A percentile compares a stretch with the other conserved stretches of the same genome.
phyloP scores from a whole-genome alignment of 2,113 vertebrate species.

The Chamaea fasciata region DNA sequence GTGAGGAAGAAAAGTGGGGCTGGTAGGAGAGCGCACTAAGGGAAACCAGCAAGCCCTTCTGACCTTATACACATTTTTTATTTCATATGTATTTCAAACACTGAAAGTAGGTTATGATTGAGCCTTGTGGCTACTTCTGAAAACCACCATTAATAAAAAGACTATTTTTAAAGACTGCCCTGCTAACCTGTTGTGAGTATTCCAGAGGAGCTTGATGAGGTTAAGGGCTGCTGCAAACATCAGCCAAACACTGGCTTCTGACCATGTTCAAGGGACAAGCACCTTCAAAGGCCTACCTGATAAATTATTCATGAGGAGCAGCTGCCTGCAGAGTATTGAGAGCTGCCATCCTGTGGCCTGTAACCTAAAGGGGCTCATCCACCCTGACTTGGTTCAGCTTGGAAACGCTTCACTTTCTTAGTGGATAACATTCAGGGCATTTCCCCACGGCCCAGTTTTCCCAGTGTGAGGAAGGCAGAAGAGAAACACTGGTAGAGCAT shows the following conservation, averaged over 20 bases:
- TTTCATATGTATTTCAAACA: not conserved
- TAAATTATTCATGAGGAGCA: not conserved
- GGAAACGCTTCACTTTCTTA: not conserved
- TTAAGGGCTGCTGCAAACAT: not conserved
- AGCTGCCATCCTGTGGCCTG: not conserved
- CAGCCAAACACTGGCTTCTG: not conserved
- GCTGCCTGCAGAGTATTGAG: not conserved
- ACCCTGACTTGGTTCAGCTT: fast-evolving
- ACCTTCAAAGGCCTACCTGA: not conserved
- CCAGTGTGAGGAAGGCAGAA: fast-evolving
- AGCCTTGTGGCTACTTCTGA: not conserved
- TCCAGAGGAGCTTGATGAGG: not conserved
- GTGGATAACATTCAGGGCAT: fast-evolving
- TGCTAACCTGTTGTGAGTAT: not conserved
- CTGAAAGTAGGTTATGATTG: not conserved
- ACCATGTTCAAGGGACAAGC: not conserved
- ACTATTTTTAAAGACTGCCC: not conserved
- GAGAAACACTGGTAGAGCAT: not conserved
- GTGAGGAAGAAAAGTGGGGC: not conserved
- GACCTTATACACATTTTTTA: not conserved
- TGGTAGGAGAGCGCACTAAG: not conserved
- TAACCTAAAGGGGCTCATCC: not conserved
- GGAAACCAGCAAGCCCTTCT: not conserved
- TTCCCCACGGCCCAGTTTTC: not conserved
- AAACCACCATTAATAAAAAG: not conserved